phyloP scores from a whole-genome alignment of 2,888 invertebrate species.

The Plagodis dolabraria region DNA sequence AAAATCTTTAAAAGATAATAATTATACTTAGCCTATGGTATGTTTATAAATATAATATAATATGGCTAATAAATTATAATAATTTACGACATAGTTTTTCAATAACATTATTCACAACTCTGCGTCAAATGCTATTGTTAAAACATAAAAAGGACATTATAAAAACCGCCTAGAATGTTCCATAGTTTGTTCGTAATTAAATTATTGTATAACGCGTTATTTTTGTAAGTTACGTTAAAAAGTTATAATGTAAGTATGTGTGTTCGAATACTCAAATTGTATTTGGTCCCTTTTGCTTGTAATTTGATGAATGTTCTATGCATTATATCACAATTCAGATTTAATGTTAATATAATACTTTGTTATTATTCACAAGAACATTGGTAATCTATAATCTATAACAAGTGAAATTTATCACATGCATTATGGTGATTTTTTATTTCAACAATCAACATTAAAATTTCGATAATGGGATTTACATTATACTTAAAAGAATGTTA shows the following conservation, averaged over 20 bases:
- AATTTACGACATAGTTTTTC: conserved; percentile 69
- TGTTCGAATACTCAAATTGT: conserved; percentile 63
- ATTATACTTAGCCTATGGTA: conserved; percentile 83
- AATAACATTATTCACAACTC: conserved; percentile 55
- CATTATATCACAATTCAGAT: conserved; percentile 61
- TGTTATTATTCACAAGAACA: conserved; percentile 67
- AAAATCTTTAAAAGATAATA: conserved; percentile 81
- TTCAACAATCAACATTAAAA: conserved; percentile 29
- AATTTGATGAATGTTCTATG: conserved; percentile 68
- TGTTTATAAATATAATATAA: conserved; percentile 82
- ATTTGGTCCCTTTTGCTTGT: conserved; percentile 85
- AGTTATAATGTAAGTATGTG: conserved; percentile 57
- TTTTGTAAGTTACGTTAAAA: conserved; percentile 76
- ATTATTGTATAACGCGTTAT: conserved; percentile 58
- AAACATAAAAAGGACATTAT: conserved; percentile 52
- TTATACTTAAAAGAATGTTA: conserved; percentile 60
- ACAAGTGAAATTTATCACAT: conserved; percentile 56
- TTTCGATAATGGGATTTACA: conserved; percentile 33
- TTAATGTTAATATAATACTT: conserved; percentile 67
- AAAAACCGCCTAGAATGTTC: conserved; percentile 72
- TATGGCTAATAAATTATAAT: conserved; percentile 82
- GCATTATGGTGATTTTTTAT: conserved; percentile 51
- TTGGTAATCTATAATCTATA: conserved; percentile 53
- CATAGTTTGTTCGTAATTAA: conserved; percentile 56
- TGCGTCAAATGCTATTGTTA: conserved; percentile 55